phyloP scores from a whole-genome alignment of 2,797 vertebrate species.

The Psittacula derbiana region DNA sequence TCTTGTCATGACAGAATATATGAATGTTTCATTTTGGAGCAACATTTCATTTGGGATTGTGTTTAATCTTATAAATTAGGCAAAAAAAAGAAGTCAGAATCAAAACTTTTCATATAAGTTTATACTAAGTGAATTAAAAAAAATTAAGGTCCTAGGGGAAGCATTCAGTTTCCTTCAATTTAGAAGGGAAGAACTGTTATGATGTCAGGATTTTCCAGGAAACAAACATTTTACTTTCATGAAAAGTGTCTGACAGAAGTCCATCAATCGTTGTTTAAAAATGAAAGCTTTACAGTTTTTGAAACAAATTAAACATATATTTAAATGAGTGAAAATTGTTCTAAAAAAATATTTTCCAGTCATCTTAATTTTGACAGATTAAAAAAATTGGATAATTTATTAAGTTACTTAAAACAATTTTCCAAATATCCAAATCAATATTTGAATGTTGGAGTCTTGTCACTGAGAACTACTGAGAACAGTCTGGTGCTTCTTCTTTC shows the following conservation, averaged over 20 bases:
- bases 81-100: not conserved
- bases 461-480: not conserved
- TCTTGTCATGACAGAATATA: conserved; percentile 8
- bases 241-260: not conserved
- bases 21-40: not conserved
- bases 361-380: not conserved
- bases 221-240: not conserved
- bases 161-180: not conserved
- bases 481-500: not conserved
- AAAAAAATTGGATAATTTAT: not conserved
- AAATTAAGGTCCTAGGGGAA: not conserved
- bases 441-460: not conserved
- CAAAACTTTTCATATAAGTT: not conserved
- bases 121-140: not conserved
- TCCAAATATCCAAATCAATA: not conserved
- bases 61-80: not conserved
- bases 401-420: not conserved
- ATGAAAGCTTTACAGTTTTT: not conserved
- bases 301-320: not conserved
- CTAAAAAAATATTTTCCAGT: not conserved
- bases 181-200: not conserved
- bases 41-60: conserved; percentile 2
- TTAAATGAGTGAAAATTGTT: not conserved
- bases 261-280: not conserved
- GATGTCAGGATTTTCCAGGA: not conserved